A percentile compares a stretch with the other conserved stretches of the same genome.
These are phyloP conservation scores for Kryptolebias marmoratus DNA, from an alignment of 2,113 vertebrate genomes.

Conservation along the genomic window DNA sequence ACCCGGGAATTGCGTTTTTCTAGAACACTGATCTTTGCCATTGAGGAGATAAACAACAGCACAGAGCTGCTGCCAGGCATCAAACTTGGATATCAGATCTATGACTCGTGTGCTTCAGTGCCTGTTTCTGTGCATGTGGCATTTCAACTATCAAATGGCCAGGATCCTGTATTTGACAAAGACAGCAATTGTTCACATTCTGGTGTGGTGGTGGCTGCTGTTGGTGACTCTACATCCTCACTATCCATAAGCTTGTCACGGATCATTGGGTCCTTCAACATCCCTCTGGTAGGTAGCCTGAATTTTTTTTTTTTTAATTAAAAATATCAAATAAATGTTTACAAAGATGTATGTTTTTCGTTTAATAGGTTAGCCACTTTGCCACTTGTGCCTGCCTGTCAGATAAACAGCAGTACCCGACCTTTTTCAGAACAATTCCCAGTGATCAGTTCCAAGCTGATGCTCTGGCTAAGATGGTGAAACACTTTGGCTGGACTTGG, in stretches of 20 bases:
- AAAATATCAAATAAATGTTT: too few relatives aligned
- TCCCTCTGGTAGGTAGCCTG: not conserved
- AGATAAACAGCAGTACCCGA: not conserved
- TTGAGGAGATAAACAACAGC: slow-evolving; percentile 7
- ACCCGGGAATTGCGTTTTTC: not conserved
- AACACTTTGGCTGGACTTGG: slow-evolving; percentile 7
- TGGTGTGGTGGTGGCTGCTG: not conserved
- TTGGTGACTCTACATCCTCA: not conserved
- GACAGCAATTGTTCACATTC: not conserved
- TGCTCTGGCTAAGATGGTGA: not conserved
- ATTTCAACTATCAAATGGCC: not conserved
- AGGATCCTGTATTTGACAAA: not conserved
- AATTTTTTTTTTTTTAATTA: not conserved
- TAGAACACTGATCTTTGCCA: slow-evolving; percentile 1
- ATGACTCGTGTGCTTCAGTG: not conserved
- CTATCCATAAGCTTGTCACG: not conserved
- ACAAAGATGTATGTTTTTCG: not conserved
- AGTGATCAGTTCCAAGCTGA: slow-evolving; percentile 7
- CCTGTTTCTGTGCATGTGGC: not conserved
- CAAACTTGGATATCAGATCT: slow-evolving; percentile 2
- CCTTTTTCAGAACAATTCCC: slow-evolving; percentile 2
- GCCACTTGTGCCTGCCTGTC: slow-evolving; percentile 76
- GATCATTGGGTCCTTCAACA: not conserved
- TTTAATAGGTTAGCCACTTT: not conserved
- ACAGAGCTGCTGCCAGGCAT: slow-evolving; percentile 1